Conservation (phyloP, 2,797 vertebrate genomes). For the Peromyscus aztecus region DNA sequence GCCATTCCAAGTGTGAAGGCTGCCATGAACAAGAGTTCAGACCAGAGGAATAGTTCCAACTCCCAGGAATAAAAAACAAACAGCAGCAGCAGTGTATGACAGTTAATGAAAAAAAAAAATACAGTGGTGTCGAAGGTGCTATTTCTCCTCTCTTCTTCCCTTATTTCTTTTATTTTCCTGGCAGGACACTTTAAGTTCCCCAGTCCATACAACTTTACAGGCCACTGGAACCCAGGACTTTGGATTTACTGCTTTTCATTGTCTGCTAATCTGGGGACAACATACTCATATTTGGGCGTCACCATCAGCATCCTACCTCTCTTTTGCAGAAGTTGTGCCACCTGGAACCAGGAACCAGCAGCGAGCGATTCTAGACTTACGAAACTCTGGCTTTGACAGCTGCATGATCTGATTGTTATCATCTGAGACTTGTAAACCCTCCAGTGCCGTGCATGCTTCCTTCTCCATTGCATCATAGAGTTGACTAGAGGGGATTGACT, state of each 20-base stretch:
- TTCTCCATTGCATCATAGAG: not conserved
- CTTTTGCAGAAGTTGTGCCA: not conserved
- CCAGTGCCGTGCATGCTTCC: not conserved
- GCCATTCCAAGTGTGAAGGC: not conserved
- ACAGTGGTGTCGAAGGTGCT: not conserved
- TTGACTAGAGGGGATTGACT: not conserved
- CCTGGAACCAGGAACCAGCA: slow-evolving; percentile 32
- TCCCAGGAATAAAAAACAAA: not conserved
- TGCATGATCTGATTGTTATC: not conserved
- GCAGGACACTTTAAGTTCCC: not conserved
- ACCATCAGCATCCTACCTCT: not conserved
- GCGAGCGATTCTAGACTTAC: not conserved
- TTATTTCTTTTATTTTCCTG: not conserved
- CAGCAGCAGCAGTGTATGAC: not conserved
- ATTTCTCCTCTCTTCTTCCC: not conserved
- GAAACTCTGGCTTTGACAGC: slow-evolving; percentile 34
- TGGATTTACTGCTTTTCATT: not conserved
- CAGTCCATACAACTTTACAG: not conserved
- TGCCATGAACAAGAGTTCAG: not conserved
- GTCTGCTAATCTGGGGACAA: not conserved
- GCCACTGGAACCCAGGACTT: not conserved
- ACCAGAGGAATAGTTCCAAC: not conserved
- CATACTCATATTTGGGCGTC: not conserved
- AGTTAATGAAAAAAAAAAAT: not conserved
- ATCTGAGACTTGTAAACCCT: slow-evolving; percentile 29